Percentiles rank a stretch among this genome's conserved stretches.
Conservation (phyloP, 2,888 invertebrate species). For the Coelogynopora nodosa region DNA sequence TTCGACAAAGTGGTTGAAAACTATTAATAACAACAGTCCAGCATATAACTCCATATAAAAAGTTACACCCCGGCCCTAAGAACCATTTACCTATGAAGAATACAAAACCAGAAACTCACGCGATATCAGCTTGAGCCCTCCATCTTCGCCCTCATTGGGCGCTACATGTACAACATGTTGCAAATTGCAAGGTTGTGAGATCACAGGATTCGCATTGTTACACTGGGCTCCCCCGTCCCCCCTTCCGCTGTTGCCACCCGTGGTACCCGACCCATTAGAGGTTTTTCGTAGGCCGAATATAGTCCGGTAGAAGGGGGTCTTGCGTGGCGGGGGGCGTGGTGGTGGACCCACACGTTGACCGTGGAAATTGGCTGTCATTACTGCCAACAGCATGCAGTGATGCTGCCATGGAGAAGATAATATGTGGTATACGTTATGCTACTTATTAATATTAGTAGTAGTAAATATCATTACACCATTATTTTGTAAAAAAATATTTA, state of each 20-base stretch:
- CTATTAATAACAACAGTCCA: no score
- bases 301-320: constrained; percentile 21
- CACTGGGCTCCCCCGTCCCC: background rate
- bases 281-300: constrained; percentile 8
- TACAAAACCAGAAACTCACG: no score
- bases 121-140: background rate
- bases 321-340: constrained; percentile 27
- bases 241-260: background rate
- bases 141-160: constrained; percentile 5
- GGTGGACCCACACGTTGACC: constrained; percentile 12
- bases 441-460: no score
- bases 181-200: constrained; percentile 41
- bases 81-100: no score
- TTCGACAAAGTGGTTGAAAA: no score
- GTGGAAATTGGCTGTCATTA: constrained; percentile 25
- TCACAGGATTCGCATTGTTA: constrained; percentile 10
- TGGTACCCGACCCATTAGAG: background rate
- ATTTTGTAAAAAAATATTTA: no score
- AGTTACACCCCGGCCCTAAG: no score
- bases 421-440: background rate
- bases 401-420: background rate
- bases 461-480: no score
- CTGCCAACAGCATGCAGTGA: background rate
- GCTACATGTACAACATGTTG: constrained; percentile 44
- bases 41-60: no score